Percentiles rank a stretch among this genome's conserved stretches.
Conservation (phyloP, 2,888 invertebrate species). For the Caenorhabditis japonica region DNA sequence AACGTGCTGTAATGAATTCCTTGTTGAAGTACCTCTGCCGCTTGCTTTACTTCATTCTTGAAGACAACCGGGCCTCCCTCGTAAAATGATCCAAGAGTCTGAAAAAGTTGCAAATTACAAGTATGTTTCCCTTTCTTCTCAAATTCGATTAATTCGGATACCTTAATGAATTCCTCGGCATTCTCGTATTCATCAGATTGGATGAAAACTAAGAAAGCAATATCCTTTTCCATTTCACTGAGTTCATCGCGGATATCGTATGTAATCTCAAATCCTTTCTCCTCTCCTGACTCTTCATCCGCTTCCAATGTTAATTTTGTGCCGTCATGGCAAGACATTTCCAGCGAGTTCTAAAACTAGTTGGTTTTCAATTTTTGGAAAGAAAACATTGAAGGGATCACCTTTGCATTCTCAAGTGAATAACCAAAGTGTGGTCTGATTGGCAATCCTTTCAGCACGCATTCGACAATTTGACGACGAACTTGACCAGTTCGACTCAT, state of each 20-base stretch:
- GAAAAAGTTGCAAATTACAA: conserved; percentile 14
- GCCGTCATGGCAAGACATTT: conserved; percentile 57
- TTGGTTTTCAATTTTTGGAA: no score
- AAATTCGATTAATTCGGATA: no score
- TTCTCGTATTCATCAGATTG: conserved; percentile 69
- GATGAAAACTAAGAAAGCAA: conserved; percentile 70
- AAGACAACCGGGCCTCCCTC: conserved; percentile 59
- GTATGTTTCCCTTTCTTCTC: no score
- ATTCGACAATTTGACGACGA: conserved; percentile 72
- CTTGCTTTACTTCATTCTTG: conserved; percentile 60
- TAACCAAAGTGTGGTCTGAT: conserved; percentile 64
- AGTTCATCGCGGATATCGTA: conserved; percentile 70
- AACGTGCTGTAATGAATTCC: conserved; percentile 70
- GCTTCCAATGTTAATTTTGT: conserved; percentile 55
- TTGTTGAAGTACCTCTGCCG: conserved; percentile 47
- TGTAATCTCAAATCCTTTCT: conserved; percentile 41
- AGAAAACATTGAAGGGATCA: no score
- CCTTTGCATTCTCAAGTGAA: conserved; percentile 71
- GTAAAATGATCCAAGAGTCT: conserved; percentile 67
- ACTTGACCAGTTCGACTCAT: conserved; percentile 69
- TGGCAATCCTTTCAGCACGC: conserved; percentile 69
- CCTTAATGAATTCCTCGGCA: conserved; percentile 71
- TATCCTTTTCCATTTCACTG: conserved; percentile 66
- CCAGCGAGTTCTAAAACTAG: conserved; percentile 63
- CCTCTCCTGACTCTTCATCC: conserved; percentile 56